Base-by-base conservation (phyloP, 2,113 vertebrate genomes). In the Excalfactoria chinensis region DNA sequence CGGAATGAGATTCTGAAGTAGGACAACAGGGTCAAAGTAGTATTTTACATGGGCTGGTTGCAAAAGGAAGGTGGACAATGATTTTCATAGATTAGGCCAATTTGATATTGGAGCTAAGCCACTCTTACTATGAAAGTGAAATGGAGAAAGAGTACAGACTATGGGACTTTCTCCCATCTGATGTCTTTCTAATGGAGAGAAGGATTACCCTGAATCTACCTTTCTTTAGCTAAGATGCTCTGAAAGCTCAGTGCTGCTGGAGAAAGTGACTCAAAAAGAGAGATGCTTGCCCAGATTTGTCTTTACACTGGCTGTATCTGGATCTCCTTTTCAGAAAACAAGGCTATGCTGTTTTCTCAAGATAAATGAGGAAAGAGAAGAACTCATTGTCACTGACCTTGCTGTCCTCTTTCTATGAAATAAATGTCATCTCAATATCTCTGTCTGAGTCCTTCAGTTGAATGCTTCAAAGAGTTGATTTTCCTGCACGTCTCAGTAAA, bases 401-500 rank as follows among this genome's bases (percentile, higher is more conserved):
- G 6, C 17, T 44, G 35, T 59, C 10, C 6, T 84, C n/a, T 72
- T 89, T 51, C 22, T 46, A 46, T 93, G 53, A 25, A 75, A 84
- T 34, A 84, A 48, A 60, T 28, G 8, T 43, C 28, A 72, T 35
- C 43, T 32, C 8, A 86, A 80, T 16, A 23, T 37, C 9, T 70
- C 28, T 92, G 11, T 25, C 53, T 72, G 53, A 85, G 23, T 46
- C 64, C 8, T 26, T 77, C 40, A 84, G 18, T 8, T 4, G 13
- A 77, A 63, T 48, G 21, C 7, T 56, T 86, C 51, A 78, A 75
- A 71, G 19, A 18, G 21, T 88, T 21, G 20, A 4, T 88, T 80
- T 93, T 49, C 7, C 9, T 44, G 66, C 0, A 0, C 0, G 2
- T 67, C 37, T 46, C 6, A 41, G 3, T 55, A 34, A 66, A 77